Percentiles rank a stretch among this genome's conserved stretches.
These are phyloP conservation scores for Euplagia quadripunctaria DNA, from an alignment of 2,888 invertebrate species.

Conservation along the genomic window DNA sequence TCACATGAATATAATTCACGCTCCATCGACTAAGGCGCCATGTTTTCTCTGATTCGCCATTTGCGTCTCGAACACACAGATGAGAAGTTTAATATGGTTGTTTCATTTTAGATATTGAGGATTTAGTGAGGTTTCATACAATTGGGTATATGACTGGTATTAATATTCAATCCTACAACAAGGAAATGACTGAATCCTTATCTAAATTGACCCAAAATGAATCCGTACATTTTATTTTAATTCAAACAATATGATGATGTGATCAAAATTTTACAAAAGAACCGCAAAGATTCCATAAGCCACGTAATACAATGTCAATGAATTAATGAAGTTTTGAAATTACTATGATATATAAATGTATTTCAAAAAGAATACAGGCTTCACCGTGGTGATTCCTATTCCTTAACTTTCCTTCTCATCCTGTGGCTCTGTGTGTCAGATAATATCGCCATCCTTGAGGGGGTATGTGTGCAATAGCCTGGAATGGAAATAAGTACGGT, in stretches of 20 bases:
- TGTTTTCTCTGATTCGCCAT: slow-evolving; percentile 63
- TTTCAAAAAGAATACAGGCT: neutral
- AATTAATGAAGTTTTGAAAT: no score
- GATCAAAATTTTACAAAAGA: no score
- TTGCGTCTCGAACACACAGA: slow-evolving; percentile 32
- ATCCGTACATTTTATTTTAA: no score
- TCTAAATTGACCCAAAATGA: no score
- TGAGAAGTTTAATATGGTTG: neutral
- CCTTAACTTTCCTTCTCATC: neutral
- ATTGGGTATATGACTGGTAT: neutral
- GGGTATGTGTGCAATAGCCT: slow-evolving; percentile 61
- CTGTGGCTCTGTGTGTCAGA: slow-evolving; percentile 45
- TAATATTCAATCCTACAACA: neutral
- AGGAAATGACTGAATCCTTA: no score
- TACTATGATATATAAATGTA: no score
- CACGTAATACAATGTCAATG: no score
- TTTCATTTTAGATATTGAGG: neutral
- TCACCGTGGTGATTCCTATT: neutral
- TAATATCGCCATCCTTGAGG: slow-evolving; percentile 41
- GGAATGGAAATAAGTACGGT: slow-evolving; percentile 66
- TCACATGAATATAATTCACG: slow-evolving; percentile 67
- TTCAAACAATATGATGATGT: no score
- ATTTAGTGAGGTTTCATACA: neutral
- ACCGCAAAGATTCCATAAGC: no score
- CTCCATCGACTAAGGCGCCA: slow-evolving; percentile 58